Percentiles rank a stretch among this genome's conserved stretches.
Evolutionary conservation across 2,888 invertebrate genomes (phyloP).

Genomic region (Pterostichus niger): DNA sequence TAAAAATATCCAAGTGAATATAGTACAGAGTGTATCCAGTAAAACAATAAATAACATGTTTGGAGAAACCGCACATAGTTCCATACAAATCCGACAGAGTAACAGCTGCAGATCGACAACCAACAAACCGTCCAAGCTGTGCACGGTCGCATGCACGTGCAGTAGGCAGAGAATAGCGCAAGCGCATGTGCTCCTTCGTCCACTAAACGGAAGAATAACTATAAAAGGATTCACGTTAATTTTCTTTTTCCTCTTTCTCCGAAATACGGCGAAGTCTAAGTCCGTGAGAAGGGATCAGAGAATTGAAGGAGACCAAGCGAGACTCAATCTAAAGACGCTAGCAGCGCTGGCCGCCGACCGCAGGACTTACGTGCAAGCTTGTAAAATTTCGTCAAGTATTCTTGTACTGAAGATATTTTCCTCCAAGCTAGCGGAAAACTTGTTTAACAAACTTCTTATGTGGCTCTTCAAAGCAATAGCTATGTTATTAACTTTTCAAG

Average conservation of each 20-base stretch:
- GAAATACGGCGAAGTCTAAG: slow-evolving; percentile 42
- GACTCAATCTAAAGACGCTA: slow-evolving; percentile 61
- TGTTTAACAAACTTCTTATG: slow-evolving; percentile 48
- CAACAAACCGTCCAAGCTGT: neutral
- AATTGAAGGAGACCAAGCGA: slow-evolving; percentile 65
- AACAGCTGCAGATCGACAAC: neutral
- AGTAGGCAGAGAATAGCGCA: slow-evolving; percentile 20
- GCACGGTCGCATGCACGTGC: slow-evolving; percentile 18
- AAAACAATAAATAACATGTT: too few relatives aligned
- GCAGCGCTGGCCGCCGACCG: neutral
- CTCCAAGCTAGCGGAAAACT: slow-evolving; percentile 40
- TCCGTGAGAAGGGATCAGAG: slow-evolving; percentile 64
- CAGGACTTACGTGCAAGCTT: slow-evolving; percentile 50
- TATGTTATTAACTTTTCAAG: slow-evolving; percentile 48
- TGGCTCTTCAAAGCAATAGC: slow-evolving; percentile 48
- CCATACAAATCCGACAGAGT: neutral
- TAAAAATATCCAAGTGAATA: too few relatives aligned
- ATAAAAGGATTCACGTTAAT: slow-evolving; percentile 70
- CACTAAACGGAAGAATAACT: slow-evolving; percentile 68
- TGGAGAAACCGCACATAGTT: neutral
- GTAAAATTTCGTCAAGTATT: slow-evolving; percentile 48
- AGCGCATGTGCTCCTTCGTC: slow-evolving; percentile 42
- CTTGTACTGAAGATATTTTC: slow-evolving; percentile 46
- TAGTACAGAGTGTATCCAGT: too few relatives aligned
- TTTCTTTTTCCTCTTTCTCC: slow-evolving; percentile 69